A percentile compares a stretch with the other conserved stretches of the same genome.
Conservation (phyloP, 1,140 invertebrate species). For the Trachymyrmex cornetzi region DNA sequence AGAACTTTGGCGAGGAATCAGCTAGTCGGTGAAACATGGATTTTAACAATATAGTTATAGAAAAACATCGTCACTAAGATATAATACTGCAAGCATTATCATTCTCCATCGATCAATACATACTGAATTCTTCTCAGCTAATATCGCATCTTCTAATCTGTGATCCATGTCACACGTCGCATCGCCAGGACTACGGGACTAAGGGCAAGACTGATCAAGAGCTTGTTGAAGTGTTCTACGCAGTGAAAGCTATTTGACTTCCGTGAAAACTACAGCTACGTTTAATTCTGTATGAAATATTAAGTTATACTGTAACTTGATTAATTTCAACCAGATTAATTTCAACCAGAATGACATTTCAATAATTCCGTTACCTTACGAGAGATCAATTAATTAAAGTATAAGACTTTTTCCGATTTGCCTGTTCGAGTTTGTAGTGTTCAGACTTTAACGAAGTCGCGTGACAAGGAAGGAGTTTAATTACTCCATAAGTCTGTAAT, state of each 20-base stretch:
- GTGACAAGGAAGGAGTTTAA: neutral
- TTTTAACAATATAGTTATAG: conserved; percentile 46
- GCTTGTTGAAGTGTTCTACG: conserved; percentile 59
- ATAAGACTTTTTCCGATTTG: conserved; percentile 4
- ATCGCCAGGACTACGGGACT: conserved; percentile 67
- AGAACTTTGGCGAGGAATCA: conserved; percentile 76
- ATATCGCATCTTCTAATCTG: conserved; percentile 57
- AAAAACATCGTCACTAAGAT: conserved; percentile 47
- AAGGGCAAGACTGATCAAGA: conserved; percentile 71
- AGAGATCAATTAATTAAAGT: neutral
- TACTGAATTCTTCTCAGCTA: conserved; percentile 54
- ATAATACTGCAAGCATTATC: conserved; percentile 57
- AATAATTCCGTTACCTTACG: neutral
- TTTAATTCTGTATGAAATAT: neutral
- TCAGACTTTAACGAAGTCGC: neutral
- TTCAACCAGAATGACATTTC: neutral
- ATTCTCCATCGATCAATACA: conserved; percentile 59
- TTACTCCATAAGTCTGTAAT: neutral
- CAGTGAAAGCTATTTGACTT: neutral
- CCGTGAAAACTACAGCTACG: neutral
- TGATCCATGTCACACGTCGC: conserved; percentile 73
- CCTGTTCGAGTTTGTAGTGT: neutral
- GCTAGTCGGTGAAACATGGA: conserved; percentile 75
- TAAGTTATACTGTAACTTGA: neutral
- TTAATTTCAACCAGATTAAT: neutral